These are phyloP conservation scores for Panopea generosa DNA, from an alignment of 2,888 invertebrate species.

Conservation along the genomic window DNA sequence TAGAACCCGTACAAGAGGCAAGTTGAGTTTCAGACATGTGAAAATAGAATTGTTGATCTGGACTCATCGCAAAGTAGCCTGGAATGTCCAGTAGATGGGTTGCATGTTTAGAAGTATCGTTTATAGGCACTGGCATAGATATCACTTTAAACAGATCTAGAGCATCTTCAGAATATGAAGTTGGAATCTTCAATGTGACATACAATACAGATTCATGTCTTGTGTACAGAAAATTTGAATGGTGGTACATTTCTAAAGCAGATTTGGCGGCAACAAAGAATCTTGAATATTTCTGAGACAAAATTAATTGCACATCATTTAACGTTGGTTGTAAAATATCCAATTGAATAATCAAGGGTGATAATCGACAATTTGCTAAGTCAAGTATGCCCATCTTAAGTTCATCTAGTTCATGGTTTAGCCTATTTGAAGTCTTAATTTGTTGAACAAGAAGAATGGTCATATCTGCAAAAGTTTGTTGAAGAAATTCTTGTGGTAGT, in stretches of 20 bases:
- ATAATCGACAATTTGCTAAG: conserved; percentile 22
- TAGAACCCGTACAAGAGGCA: conserved; percentile 13
- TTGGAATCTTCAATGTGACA: conserved; percentile 37
- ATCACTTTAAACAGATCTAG: conserved; percentile 40
- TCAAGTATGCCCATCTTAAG: conserved; percentile 13
- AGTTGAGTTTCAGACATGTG: conserved; percentile 21
- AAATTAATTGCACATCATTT: conserved; percentile 16
- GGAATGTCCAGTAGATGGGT: conserved; percentile 41
- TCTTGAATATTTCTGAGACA: conserved; percentile 15
- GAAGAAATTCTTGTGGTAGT: not conserved
- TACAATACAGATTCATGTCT: conserved; percentile 18
- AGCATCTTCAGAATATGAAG: conserved; percentile 30
- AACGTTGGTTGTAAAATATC: conserved; percentile 8
- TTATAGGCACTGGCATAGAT: conserved; percentile 48
- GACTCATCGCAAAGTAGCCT: conserved; percentile 35
- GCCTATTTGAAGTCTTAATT: conserved; percentile 9
- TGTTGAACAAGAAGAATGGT: conserved; percentile 8
- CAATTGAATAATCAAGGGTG: conserved; percentile 23
- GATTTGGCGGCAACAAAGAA: conserved; percentile 17
- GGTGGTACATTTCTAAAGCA: conserved; percentile 17
- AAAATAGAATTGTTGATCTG: conserved; percentile 38
- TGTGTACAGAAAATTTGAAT: conserved; percentile 22
- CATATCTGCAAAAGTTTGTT: conserved; percentile 9
- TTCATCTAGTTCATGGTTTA: conserved; percentile 27
- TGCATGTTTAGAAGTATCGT: conserved; percentile 47